Percentiles rank a stretch among this genome's conserved stretches.
Evolutionary conservation across 2,888 invertebrate species (phyloP).

Genomic region (Falcaria lacertinaria): DNA sequence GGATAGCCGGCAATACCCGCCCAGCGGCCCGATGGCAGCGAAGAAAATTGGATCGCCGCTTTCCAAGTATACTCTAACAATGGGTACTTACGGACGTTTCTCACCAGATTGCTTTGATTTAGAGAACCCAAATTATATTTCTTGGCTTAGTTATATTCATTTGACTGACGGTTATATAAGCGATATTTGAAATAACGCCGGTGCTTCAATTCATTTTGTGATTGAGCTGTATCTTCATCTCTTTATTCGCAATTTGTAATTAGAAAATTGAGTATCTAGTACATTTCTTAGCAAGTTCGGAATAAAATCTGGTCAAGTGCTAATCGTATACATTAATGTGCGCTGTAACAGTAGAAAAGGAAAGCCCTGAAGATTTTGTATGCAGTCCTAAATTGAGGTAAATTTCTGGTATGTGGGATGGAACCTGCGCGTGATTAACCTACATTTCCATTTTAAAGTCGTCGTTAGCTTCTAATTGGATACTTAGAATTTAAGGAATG

Average conservation of each 20-base stretch:
- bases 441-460: neutral
- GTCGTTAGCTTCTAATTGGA: neutral
- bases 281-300: too few species aligned
- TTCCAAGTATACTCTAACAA: slow-evolving; percentile 23
- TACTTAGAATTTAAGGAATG: slow-evolving; percentile 9
- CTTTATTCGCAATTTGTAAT: too few species aligned
- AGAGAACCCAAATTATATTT: neutral
- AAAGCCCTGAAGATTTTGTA: neutral
- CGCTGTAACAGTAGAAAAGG: neutral
- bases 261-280: too few species aligned
- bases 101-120: neutral
- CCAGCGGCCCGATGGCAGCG: slow-evolving; percentile 16
- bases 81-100: slow-evolving; percentile 1
- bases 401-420: neutral
- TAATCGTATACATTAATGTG: neutral
- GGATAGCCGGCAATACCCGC: slow-evolving; percentile 37
- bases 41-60: slow-evolving; percentile 33
- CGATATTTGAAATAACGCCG: too few species aligned
- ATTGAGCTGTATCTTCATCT: too few species aligned
- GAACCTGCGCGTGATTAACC: neutral
- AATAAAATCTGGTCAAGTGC: too few species aligned
- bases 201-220: too few species aligned
- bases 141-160: too few species aligned
- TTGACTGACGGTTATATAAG: too few species aligned
- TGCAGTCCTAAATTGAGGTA: neutral